Percentiles rank a stretch among this genome's conserved stretches.
Conservation (phyloP, 1,140 invertebrate genomes). For the Mycetomoellerius zeteki region DNA sequence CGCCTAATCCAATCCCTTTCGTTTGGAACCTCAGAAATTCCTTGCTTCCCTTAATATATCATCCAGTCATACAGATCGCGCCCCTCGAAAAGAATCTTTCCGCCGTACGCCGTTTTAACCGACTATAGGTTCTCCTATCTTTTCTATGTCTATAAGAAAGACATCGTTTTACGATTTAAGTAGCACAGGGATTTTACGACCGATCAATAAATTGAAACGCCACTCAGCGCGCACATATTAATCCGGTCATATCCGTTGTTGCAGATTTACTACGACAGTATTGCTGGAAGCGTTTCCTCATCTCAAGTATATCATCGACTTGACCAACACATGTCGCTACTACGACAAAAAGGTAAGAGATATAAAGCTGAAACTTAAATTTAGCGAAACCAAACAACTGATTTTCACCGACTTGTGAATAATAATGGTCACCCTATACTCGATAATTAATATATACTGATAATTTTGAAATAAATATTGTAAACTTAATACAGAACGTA, state of each 20-base stretch:
- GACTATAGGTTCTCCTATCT: conserved; percentile 5
- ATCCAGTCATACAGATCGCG: conserved; percentile 60
- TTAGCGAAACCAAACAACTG: background rate
- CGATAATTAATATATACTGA: background rate
- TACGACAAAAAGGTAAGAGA: conserved; percentile 87
- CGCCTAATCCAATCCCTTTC: conserved; percentile 67
- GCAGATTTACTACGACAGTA: conserved; percentile 86
- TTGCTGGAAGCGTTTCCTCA: conserved; percentile 87
- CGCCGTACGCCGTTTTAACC: background rate
- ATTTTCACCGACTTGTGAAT: background rate
- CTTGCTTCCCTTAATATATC: conserved; percentile 68
- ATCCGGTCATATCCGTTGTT: conserved; percentile 73
- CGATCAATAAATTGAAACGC: conserved; percentile 33
- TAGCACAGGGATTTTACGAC: conserved; percentile 43
- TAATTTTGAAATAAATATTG: conserved; percentile 19
- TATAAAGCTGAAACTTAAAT: background rate
- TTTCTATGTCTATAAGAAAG: conserved; percentile 30
- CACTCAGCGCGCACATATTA: conserved; percentile 40
- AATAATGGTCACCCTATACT: too few relatives aligned
- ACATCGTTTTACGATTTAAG: conserved; percentile 44
- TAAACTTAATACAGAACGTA: background rate
- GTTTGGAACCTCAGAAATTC: conserved; percentile 55
- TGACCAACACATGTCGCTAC: conserved; percentile 91
- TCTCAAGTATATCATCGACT: conserved; percentile 90
- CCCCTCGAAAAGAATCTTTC: conserved; percentile 32